phyloP scores from a whole-genome alignment of 2,888 invertebrate genomes.

The Electrophaes corylata region DNA sequence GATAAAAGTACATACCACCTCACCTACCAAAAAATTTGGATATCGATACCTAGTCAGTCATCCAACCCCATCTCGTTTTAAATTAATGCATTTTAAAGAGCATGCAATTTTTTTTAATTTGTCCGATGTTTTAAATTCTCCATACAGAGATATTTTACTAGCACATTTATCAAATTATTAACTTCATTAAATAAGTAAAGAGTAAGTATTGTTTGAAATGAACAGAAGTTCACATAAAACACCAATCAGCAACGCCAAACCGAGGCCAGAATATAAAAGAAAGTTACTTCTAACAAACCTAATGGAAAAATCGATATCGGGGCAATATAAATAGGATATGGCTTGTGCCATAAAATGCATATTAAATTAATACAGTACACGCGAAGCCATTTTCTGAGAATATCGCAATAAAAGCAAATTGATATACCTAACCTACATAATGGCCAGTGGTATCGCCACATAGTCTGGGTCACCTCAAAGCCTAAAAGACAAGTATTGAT shows the following conservation, averaged over 20 bases:
- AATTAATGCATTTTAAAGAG: no score
- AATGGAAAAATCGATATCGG: slow-evolving; percentile 10
- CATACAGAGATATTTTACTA: no score
- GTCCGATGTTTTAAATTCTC: no score
- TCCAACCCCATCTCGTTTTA: no score
- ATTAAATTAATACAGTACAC: slow-evolving; percentile 32
- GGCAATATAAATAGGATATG: slow-evolving; percentile 11
- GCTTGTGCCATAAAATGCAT: slow-evolving; percentile 13
- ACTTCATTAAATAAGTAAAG: no score
- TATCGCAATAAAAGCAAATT: slow-evolving; percentile 32
- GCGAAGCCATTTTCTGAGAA: slow-evolving; percentile 40
- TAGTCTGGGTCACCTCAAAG: slow-evolving; percentile 53
- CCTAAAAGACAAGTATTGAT: slow-evolving; percentile 54
- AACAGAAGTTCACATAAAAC: no score
- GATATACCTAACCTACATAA: neutral
- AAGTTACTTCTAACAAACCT: neutral
- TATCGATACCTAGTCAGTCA: no score
- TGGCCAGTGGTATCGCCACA: slow-evolving; percentile 40
- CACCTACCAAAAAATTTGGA: no score
- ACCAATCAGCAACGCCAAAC: slow-evolving; percentile 11
- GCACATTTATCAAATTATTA: no score
- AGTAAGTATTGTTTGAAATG: no score
- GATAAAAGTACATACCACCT: no score
- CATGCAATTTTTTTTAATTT: no score
- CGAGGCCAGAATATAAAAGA: slow-evolving; percentile 6